Evolutionary conservation across 92 coral and sea anemone genomes (phyloP).

Genomic region (Diadumene lineata): DNA sequence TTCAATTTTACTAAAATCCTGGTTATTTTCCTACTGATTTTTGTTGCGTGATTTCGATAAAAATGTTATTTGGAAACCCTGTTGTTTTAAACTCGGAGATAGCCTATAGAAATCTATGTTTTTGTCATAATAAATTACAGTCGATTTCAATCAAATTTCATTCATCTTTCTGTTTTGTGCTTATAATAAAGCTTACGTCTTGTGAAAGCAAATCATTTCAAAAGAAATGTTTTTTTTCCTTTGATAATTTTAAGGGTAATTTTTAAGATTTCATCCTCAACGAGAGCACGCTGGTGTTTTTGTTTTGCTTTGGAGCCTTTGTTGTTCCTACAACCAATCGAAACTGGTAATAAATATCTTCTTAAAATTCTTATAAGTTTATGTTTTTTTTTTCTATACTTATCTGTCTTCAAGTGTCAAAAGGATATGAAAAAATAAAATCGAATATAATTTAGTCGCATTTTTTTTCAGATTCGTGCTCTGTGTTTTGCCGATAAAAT

Average conservation of each 20-base stretch:
- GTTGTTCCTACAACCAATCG: constrained; percentile 1
- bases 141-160: not conserved
- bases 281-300: not conserved
- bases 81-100: constrained; percentile 28
- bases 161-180: too few relatives aligned
- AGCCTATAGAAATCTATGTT: constrained; percentile 14
- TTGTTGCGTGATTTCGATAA: constrained; percentile 18
- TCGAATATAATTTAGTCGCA: not conserved
- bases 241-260: too few relatives aligned
- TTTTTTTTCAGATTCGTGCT: not conserved
- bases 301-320: not conserved
- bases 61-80: constrained; percentile 43
- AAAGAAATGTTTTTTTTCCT: too few relatives aligned
- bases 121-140: constrained; percentile 25
- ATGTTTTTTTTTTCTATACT: too few relatives aligned
- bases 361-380: not conserved
- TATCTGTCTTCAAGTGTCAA: too few relatives aligned
- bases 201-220: too few relatives aligned
- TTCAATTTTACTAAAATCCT: not conserved
- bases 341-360: not conserved
- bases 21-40: not conserved
- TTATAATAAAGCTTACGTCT: too few relatives aligned
- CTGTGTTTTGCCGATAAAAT: not conserved
- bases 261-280: too few relatives aligned
- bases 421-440: too few relatives aligned